phyloP scores from a whole-genome alignment of 2,113 vertebrate genomes.

The Rhineura floridana region DNA sequence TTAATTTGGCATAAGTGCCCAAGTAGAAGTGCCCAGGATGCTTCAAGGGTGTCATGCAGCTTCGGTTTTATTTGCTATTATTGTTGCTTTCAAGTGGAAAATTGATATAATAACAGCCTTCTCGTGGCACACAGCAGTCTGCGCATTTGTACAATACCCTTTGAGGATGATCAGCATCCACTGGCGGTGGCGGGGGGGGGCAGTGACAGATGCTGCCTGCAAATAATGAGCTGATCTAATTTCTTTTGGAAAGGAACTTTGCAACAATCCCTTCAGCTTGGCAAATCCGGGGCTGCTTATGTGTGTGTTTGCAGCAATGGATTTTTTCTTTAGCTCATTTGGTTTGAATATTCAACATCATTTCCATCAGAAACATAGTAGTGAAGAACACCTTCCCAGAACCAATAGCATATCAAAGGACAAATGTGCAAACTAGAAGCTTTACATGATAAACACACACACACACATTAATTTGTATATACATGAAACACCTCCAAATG shows the following conservation, averaged over 20 bases:
- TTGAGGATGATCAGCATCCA: constrained; percentile 61
- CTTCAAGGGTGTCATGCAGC: constrained; percentile 47
- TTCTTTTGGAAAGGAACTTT: constrained; percentile 62
- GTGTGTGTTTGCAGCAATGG: constrained; percentile 10
- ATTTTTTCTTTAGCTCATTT: constrained; percentile 20
- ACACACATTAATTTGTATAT: not conserved
- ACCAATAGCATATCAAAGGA: not conserved
- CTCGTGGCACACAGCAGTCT: constrained; percentile 64
- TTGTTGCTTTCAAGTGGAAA: constrained; percentile 74
- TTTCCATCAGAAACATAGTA: not conserved
- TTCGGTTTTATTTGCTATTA: constrained; percentile 68
- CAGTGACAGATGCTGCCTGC: constrained; percentile 71
- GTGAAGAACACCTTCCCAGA: not conserved
- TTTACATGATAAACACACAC: not conserved
- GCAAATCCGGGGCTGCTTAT: constrained; percentile 33
- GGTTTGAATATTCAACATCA: constrained; percentile 25
- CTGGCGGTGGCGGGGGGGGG: constrained; percentile 25
- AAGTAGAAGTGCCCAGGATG: constrained; percentile 53
- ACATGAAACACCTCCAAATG: not conserved
- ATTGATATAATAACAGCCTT: constrained; percentile 68
- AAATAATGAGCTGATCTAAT: constrained; percentile 67
- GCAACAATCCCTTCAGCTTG: constrained; percentile 60
- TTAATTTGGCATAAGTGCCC: constrained; percentile 17
- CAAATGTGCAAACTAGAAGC: not conserved
- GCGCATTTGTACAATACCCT: constrained; percentile 58